Evolutionary conservation across 37 sponge, comb jelly and placozoan species (phyloP).

Genomic region (Agelas oroides): DNA sequence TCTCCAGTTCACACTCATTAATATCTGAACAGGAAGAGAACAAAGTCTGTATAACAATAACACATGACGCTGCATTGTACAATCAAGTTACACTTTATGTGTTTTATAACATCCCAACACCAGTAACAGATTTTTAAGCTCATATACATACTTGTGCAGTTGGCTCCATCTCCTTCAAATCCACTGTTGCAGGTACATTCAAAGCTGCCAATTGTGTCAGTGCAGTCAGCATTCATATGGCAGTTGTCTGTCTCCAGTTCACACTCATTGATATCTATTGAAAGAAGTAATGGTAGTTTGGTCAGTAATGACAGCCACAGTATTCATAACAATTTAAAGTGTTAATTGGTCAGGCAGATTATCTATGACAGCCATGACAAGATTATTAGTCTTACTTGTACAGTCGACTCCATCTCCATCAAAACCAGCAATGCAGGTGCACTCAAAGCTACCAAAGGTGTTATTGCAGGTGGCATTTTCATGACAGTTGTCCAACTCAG

Average conservation of each 20-base stretch:
- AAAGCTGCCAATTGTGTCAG: constrained; percentile 19
- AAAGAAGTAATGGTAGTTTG: too few species aligned
- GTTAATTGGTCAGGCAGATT: too few species aligned
- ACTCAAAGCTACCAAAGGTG: constrained; percentile 39
- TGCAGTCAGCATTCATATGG: constrained; percentile 15
- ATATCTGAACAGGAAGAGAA: too few species aligned
- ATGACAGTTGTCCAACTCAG: not conserved
- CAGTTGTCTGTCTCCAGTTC: not conserved
- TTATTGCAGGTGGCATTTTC: constrained; percentile 32
- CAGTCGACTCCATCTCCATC: constrained; percentile 31
- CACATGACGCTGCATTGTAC: too few species aligned
- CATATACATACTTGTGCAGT: constrained; percentile 20
- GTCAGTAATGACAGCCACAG: too few species aligned
- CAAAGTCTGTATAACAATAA: too few species aligned
- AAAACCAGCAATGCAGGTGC: constrained; percentile 42
- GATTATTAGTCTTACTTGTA: not conserved
- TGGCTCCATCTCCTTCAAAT: constrained; percentile 8
- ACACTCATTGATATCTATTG: constrained; percentile 54
- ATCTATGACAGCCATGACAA: too few species aligned
- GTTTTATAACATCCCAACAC: too few species aligned
- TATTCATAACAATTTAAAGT: too few species aligned
- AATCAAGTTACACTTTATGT: too few species aligned
- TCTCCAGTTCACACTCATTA: too few species aligned
- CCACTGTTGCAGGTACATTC: constrained; percentile 40
- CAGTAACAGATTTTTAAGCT: too few species aligned